phyloP scores from a whole-genome alignment of 2,113 vertebrate species.

The Menidia beryllina region DNA sequence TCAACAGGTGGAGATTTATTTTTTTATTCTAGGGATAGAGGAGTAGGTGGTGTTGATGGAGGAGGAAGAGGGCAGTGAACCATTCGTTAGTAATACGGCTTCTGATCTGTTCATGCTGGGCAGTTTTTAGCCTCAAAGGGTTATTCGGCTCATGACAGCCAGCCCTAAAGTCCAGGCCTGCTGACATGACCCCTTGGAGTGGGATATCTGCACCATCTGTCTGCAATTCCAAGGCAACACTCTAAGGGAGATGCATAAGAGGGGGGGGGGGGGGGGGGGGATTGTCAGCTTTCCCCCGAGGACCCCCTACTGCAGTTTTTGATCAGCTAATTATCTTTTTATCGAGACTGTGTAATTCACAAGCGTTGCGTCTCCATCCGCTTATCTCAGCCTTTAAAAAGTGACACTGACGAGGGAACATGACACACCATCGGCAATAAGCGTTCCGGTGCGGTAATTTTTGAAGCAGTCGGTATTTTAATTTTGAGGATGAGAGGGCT shows the following conservation, averaged over 20 bases:
- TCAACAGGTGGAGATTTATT: constrained; percentile 77
- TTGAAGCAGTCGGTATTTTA: constrained; percentile 24
- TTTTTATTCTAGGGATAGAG: constrained; percentile 55
- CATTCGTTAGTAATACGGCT: constrained; percentile 52
- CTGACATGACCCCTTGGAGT: constrained; percentile 63
- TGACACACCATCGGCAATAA: constrained; percentile 45
- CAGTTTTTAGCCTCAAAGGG: constrained; percentile 26
- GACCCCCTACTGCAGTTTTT: constrained; percentile 67
- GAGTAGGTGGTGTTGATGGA: constrained; percentile 28
- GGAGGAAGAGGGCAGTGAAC: constrained; percentile 30
- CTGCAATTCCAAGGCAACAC: constrained; percentile 58
- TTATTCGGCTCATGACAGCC: constrained; percentile 45
- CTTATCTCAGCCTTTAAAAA: constrained; percentile 56
- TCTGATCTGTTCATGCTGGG: constrained; percentile 20
- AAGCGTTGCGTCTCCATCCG: constrained; percentile 29
- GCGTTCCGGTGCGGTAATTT: constrained; percentile 32
- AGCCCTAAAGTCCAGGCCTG: constrained; percentile 42
- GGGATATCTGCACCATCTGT: constrained; percentile 68
- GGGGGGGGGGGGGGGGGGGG: not conserved
- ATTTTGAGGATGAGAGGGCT: constrained; percentile 6
- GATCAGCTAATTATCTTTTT: constrained; percentile 74
- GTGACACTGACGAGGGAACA: constrained; percentile 25
- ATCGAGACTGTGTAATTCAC: constrained; percentile 70
- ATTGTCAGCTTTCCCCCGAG: constrained; percentile 53
- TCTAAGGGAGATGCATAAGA: constrained; percentile 42